Conservation (phyloP, 2,113 vertebrate species). For the Protobothrops flavoviridis region DNA sequence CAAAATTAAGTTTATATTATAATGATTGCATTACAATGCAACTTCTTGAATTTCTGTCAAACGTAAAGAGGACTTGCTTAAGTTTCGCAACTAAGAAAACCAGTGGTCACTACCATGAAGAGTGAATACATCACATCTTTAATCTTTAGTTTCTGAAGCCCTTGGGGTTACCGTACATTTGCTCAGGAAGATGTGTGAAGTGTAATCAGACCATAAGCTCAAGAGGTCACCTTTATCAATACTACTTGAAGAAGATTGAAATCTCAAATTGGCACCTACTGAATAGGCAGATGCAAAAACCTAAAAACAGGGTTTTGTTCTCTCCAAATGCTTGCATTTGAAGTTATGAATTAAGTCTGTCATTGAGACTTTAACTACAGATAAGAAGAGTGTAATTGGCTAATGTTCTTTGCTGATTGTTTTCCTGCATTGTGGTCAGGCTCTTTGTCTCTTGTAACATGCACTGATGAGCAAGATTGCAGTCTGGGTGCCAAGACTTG, state of each 20-base stretch:
- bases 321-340: not conserved
- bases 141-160: not conserved
- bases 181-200: not conserved
- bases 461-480: not conserved
- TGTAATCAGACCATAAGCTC: not conserved
- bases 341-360: not conserved
- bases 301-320: not conserved
- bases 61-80: not conserved
- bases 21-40: not conserved
- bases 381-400: not conserved
- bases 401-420: not conserved
- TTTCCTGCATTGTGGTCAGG: not conserved
- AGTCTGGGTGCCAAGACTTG: not conserved
- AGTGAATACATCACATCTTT: not conserved
- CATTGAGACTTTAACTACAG: not conserved
- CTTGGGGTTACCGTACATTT: not conserved
- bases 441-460: not conserved
- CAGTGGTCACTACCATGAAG: not conserved
- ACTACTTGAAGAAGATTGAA: not conserved
- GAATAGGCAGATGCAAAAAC: not conserved
- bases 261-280: not conserved
- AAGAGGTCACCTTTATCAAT: not conserved
- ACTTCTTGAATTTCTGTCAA: not conserved
- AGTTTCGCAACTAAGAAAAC: not conserved
- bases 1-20: not conserved